phyloP scores from a whole-genome alignment of 1,140 invertebrate genomes.

The Drosophila trapezifrons region DNA sequence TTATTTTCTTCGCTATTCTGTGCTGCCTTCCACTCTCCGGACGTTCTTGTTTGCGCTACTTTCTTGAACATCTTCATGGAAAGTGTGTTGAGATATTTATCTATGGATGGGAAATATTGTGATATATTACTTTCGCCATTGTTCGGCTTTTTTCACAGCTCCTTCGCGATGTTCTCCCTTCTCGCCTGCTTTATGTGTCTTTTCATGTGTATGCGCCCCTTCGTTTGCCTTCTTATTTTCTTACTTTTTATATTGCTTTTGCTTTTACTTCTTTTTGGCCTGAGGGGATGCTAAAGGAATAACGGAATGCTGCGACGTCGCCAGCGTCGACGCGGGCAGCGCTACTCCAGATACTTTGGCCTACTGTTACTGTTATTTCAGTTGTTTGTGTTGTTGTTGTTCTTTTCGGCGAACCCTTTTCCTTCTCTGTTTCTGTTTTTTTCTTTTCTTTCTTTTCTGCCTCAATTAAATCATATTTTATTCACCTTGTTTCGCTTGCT shows the following conservation, averaged over 20 bases:
- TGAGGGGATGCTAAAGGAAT: conserved; percentile 5
- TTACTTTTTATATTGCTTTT: conserved; percentile 24
- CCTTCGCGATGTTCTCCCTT: conserved; percentile 7
- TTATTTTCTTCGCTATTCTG: neutral
- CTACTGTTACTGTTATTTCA: conserved; percentile 10
- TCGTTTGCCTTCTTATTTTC: conserved; percentile 24
- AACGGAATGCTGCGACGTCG: conserved; percentile 8
- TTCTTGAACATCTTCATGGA: conserved; percentile 36
- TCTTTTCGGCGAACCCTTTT: conserved; percentile 14
- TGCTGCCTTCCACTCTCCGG: neutral
- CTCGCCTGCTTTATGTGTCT: conserved; percentile 19
- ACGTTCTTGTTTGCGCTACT: conserved; percentile 2
- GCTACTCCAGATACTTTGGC: conserved; percentile 22
- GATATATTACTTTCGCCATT: conserved; percentile 39
- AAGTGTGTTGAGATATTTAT: conserved; percentile 36
- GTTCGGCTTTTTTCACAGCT: conserved; percentile 20
- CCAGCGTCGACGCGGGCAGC: conserved; percentile 3
- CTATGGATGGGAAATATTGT: conserved; percentile 43
- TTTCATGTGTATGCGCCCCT: conserved; percentile 55
- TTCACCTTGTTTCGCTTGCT: conserved; percentile 40
- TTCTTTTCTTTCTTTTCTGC: neutral
- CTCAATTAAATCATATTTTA: conserved; percentile 23
- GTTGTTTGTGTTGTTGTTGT: conserved; percentile 4
- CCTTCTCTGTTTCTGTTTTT: conserved; percentile 16
- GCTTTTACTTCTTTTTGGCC: conserved; percentile 22